These are phyloP conservation scores for Trogon surrucura DNA, from an alignment of 2,113 vertebrate species.

Conservation along the genomic window DNA sequence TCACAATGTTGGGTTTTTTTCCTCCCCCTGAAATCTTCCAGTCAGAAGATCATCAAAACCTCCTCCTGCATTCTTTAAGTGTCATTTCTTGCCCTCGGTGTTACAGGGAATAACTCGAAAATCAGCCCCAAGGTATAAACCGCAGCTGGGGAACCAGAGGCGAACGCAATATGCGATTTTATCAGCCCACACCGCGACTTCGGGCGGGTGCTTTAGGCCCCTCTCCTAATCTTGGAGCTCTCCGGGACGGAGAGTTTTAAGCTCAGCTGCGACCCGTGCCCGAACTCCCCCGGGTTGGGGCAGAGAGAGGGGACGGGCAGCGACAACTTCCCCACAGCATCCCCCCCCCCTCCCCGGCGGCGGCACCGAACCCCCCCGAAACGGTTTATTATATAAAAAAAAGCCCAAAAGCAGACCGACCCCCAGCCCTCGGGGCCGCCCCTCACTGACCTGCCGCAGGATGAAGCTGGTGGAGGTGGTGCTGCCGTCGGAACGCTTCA, in stretches of 20 bases:
- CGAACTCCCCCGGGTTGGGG: background rate
- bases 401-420: no score
- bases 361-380: background rate
- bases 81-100: background rate
- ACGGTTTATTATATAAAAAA: background rate
- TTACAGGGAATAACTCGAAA: rapidly evolving
- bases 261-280: background rate
- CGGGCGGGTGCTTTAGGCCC: background rate
- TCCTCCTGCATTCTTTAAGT: rapidly evolving
- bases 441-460: no score
- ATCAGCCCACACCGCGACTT: rapidly evolving
- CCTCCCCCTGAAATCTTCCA: background rate
- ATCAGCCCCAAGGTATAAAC: rapidly evolving
- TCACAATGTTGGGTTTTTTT: background rate
- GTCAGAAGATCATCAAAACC: rapidly evolving
- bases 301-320: background rate
- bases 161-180: rapidly evolving
- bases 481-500: no score
- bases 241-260: rapidly evolving
- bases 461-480: no score
- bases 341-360: background rate
- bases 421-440: no score
- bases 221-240: rapidly evolving
- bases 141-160: background rate
- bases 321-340: background rate